phyloP scores from a whole-genome alignment of 2,888 invertebrate species.

The Barypeithes pellucidus region DNA sequence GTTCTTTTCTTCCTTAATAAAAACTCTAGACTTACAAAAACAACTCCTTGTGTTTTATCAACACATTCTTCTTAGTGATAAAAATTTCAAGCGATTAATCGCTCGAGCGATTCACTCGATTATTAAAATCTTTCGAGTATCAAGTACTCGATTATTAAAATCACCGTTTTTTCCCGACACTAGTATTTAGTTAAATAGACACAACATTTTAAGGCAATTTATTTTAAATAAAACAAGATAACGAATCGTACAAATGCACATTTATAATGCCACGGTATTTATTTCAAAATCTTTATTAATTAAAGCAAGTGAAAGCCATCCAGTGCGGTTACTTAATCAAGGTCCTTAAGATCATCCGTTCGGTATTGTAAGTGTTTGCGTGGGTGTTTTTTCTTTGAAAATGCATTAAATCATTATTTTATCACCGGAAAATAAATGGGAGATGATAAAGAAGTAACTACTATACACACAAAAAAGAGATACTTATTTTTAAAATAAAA shows the following conservation, averaged over 20 bases:
- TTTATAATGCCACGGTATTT: slow-evolving; percentile 21
- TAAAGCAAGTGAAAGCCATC: slow-evolving; percentile 33
- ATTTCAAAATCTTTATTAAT: slow-evolving; percentile 33
- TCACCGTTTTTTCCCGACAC: no score
- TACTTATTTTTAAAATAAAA: no score
- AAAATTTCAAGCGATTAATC: no score
- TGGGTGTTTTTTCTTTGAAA: slow-evolving; percentile 6
- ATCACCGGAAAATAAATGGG: background rate
- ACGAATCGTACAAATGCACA: slow-evolving; percentile 34
- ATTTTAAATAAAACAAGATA: slow-evolving; percentile 46
- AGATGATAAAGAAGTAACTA: background rate
- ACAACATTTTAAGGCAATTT: slow-evolving; percentile 45
- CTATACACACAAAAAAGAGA: no score
- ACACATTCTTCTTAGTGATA: no score
- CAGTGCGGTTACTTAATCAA: slow-evolving; percentile 25
- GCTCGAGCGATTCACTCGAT: no score
- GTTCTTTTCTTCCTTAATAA: no score
- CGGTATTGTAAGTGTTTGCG: slow-evolving; percentile 12
- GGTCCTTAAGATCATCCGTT: slow-evolving; percentile 23
- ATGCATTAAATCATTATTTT: slow-evolving; percentile 11
- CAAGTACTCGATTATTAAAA: no score
- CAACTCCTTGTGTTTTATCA: no score
- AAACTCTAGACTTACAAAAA: no score
- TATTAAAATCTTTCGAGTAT: no score
- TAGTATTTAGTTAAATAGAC: slow-evolving; percentile 28